Conservation (phyloP, 2,888 invertebrate genomes). For the Hyposoter dolosus region DNA sequence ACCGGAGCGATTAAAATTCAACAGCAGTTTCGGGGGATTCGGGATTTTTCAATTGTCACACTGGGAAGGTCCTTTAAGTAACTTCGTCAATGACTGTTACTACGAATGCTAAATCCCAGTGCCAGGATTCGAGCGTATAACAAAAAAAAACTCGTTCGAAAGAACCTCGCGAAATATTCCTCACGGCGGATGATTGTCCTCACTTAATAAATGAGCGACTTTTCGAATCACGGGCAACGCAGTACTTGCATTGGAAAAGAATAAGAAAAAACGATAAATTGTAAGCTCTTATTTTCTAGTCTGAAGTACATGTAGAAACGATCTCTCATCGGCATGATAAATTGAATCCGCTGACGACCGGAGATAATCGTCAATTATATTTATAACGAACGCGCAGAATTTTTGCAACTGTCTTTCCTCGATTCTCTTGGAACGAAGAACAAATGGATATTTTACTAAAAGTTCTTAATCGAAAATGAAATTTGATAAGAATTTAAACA, state of each 20-base stretch:
- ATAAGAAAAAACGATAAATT: constrained; percentile 9
- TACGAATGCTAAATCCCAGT: constrained; percentile 42
- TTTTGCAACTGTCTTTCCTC: constrained; percentile 38
- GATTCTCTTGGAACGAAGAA: not conserved
- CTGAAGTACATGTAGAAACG: constrained; percentile 22
- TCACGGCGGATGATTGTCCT: constrained; percentile 12
- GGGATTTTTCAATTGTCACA: too few relatives aligned
- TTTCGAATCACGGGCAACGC: constrained; percentile 30
- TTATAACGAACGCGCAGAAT: constrained; percentile 46
- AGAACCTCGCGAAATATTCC: not conserved
- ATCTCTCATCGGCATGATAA: constrained; percentile 47
- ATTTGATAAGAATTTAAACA: constrained; percentile 6
- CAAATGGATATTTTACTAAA: constrained; percentile 63
- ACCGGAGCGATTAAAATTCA: too few relatives aligned
- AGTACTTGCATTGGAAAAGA: constrained; percentile 20
- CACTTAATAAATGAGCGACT: constrained; percentile 54
- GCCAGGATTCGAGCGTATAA: constrained; percentile 36
- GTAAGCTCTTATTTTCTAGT: constrained; percentile 55
- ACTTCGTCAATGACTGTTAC: constrained; percentile 41
- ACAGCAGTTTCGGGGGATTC: too few relatives aligned
- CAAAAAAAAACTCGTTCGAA: not conserved
- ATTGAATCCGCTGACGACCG: constrained; percentile 36
- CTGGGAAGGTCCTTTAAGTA: not conserved
- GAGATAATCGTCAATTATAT: constrained; percentile 55
- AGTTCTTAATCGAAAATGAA: constrained; percentile 47